phyloP scores from a whole-genome alignment of 2,113 vertebrate genomes.

The Psophia crepitans region DNA sequence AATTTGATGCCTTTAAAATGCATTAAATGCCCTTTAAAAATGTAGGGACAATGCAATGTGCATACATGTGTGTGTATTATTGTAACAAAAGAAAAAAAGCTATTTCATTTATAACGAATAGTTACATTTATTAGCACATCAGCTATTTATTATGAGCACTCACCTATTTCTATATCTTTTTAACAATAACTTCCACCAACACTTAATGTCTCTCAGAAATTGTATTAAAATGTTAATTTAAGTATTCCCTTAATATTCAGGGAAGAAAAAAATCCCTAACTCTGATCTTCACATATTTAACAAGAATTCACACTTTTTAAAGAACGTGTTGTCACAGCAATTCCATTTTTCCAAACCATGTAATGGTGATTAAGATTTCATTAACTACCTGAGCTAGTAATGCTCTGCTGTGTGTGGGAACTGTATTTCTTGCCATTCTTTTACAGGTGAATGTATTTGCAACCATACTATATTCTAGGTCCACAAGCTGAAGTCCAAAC shows the following conservation, averaged over 20 bases:
- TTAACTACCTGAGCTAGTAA: neutral
- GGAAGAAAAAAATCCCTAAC: neutral
- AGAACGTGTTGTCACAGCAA: neutral
- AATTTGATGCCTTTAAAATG: neutral
- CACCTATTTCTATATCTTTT: neutral
- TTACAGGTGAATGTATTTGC: neutral
- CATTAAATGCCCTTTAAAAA: neutral
- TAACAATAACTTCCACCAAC: neutral
- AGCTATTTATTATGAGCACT: neutral
- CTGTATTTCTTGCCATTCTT: neutral
- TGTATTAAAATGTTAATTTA: neutral
- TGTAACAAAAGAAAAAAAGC: neutral
- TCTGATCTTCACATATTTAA: neutral
- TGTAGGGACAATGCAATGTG: neutral
- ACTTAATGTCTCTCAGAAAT: neutral
- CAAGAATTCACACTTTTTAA: neutral
- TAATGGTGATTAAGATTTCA: neutral
- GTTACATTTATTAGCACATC: neutral
- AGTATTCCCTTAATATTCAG: neutral
- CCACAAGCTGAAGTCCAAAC: neutral
- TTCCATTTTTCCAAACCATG: neutral
- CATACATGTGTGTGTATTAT: neutral
- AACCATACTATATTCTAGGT: neutral
- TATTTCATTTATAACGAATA: neutral
- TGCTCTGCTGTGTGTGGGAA: neutral